Base-by-base conservation (phyloP, 2,113 vertebrate species). In the Osmerus eperlanus region DNA sequence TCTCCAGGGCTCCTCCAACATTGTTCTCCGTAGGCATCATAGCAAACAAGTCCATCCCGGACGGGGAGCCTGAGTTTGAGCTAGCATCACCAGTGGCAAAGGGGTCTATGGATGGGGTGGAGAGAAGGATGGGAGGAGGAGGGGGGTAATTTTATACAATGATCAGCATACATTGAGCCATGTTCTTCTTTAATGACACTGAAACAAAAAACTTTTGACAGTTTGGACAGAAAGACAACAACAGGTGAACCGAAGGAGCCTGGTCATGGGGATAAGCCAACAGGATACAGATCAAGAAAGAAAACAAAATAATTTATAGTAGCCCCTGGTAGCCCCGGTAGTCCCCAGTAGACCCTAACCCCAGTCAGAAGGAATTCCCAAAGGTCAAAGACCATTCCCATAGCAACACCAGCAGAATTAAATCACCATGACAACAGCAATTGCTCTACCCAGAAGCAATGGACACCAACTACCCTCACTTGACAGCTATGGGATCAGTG, bases 21-120 rank as follows among this genome's bases (percentile, higher is more conserved):
- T 91, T 89, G 87, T 87, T 94, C 89, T 97, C 96, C 74, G 87
- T 89, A 79, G 95, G 92, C 93, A 95, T 95, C 94, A 96, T 94
- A 88, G 93, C 89, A 91, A 99, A 98, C 89, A 99, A 95, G 91
- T 98, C 96, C 92, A 98, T 90, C 90, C 95, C 95, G 9, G 94
- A 91, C 61, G 91, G 86, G 93, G 90, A 80, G 88, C 93, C 88
- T 90, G 92, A 85, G 75, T 61, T 72, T 84, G 76, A 15, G 83
- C 93, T 92, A 90, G 94, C 93, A 77, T 94, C 93, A 11, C 94
- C 92, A 23, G 95, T 90, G 84, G 94, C 94, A 89, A 99, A 99
- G 78, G 95, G 96, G 94, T 99, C 96, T 97, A 96, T 71, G 41
- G 47, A 65, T 41, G 53, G 8, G 51, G 53, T 29, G 11, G 36